Evolutionary conservation across 2,797 vertebrate species (phyloP), one percentile per base, ranked within the genome.

Genomic region (Craterocephalus amniculus): DNA sequence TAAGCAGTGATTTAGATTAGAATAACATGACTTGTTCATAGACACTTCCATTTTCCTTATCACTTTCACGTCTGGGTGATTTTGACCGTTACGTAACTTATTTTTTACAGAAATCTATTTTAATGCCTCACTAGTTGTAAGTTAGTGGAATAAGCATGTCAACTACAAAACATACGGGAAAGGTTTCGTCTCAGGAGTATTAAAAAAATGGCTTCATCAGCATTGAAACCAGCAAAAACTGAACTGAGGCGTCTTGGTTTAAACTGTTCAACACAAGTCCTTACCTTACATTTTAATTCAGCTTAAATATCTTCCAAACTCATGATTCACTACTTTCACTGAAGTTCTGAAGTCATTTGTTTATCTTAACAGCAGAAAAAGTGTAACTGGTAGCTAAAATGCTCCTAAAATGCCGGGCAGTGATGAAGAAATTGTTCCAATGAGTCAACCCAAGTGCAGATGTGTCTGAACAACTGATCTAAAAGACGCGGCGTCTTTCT

Each of bases 1-100:
- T 57, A 24, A 72, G 84, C 61, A 7, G 18, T 89, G 87, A 89
- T 89, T 88, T 81, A 88, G 12, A 54, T 57, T 86, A 55, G 31
- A 85, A 90, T 60, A 91, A 88, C 87, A 90, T 66, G 27, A 76
- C 43, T 43, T 40, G 24, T 64, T 49, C 22, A 27, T 70, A 61
- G 72, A 83, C 76, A 63, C 57, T 65, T 79, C 77, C 58, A 71
- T 71, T 26, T 58, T 84, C 62, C 77, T 89, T 87, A 88, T 87
- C 82, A 6, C 59, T 29, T 9, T 57, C 65, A 60, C 35, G 71
- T 81, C 68, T 86, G 74, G 68, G 65, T 60, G 51, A 81, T 62
- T 64, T 36, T 75, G 80, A 87, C 81, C 84, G 87, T 59, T n/a
- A 36, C 38, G 1, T 76, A 69, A 82, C 80, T 78, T 61, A 26